Evolutionary conservation across 2,888 invertebrate genomes (phyloP).

Genomic region (Tanypteryx hageni): DNA sequence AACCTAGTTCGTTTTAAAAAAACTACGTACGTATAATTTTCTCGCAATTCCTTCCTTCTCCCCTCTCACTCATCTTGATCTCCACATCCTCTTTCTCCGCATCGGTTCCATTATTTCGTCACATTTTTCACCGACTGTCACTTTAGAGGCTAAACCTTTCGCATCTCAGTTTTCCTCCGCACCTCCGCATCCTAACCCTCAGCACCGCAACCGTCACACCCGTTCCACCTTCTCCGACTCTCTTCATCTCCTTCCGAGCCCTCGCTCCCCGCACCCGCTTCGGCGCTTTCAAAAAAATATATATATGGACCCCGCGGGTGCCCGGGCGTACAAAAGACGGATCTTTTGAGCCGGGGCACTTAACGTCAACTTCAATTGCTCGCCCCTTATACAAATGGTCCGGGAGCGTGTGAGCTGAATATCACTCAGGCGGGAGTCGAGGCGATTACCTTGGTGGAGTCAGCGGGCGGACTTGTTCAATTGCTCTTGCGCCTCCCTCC

Average conservation of each 20-base stretch:
- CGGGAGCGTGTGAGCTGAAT: background rate
- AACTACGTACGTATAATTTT: too few species aligned
- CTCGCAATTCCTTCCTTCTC: too few species aligned
- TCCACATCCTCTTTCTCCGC: too few species aligned
- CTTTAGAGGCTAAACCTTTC: too few species aligned
- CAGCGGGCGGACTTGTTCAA: background rate
- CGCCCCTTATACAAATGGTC: constrained; percentile 14
- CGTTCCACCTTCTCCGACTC: background rate
- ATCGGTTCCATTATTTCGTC: too few species aligned
- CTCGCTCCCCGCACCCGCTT: background rate
- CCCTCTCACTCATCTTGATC: too few species aligned
- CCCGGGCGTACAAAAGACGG: constrained; percentile 1
- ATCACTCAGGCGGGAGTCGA: background rate
- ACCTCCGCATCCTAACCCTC: too few species aligned
- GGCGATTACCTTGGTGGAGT: background rate
- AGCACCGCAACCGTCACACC: too few species aligned
- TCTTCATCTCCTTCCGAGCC: constrained; percentile 1
- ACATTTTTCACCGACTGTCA: too few species aligned
- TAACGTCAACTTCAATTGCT: constrained; percentile 14
- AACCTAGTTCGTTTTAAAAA: too few species aligned
- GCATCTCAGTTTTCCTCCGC: too few species aligned
- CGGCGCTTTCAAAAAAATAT: background rate
- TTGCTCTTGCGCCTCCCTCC: background rate
- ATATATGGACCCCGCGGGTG: background rate
- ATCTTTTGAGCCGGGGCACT: background rate